These are phyloP conservation scores for Forbesichthys agassizii DNA, from an alignment of 2,113 vertebrate genomes.

Conservation along the genomic window DNA sequence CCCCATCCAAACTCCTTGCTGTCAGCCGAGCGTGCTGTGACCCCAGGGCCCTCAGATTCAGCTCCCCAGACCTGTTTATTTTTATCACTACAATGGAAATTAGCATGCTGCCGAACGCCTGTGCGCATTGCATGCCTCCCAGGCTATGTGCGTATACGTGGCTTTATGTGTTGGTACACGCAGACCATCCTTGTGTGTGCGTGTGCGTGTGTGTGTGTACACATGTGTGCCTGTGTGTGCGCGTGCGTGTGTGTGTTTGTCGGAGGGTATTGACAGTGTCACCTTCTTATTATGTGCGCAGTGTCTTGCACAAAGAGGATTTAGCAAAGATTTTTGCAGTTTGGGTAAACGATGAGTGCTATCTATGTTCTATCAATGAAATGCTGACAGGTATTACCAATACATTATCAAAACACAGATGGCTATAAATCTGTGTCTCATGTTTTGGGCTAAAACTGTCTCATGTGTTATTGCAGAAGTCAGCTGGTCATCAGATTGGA, in stretches of 20 bases:
- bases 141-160: conserved; percentile 56
- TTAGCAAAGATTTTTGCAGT: conserved; percentile 65
- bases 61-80: conserved; percentile 79
- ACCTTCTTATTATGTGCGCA: conserved; percentile 67
- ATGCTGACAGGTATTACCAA: conserved; percentile 66
- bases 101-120: conserved; percentile 74
- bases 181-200: background rate
- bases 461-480: conserved; percentile 42
- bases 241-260: background rate
- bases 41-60: conserved; percentile 68
- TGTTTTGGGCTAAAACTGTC: conserved; percentile 33
- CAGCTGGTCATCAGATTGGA: background rate
- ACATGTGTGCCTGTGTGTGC: background rate
- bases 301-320: conserved; percentile 65
- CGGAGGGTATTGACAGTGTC: conserved; percentile 67
- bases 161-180: conserved; percentile 9
- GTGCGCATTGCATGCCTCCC: conserved; percentile 59
- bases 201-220: background rate
- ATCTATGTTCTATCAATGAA: conserved; percentile 4
- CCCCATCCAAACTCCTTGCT: conserved; percentile 29
- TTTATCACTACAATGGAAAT: conserved; percentile 82
- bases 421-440: conserved; percentile 40
- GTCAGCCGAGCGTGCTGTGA: conserved; percentile 68
- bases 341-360: conserved; percentile 40
- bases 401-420: conserved; percentile 68